phyloP scores from a whole-genome alignment of 2,113 vertebrate species.

The Dicrurus megarhynchus region DNA sequence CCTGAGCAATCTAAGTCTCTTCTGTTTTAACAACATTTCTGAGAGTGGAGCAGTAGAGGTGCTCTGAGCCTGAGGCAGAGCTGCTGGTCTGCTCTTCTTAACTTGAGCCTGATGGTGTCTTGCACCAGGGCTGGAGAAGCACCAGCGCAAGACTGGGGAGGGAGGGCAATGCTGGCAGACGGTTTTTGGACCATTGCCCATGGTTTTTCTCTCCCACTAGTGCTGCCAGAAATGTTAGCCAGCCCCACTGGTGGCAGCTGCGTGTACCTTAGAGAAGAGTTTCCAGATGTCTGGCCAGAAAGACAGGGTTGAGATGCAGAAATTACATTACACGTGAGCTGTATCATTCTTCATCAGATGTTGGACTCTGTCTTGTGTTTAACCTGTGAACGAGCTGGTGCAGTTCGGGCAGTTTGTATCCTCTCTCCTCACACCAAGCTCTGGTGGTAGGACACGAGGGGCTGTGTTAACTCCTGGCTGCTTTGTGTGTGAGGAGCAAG shows the following conservation, averaged over 20 bases:
- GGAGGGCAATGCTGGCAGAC: not conserved
- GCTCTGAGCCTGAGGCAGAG: not conserved
- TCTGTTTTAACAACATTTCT: not conserved
- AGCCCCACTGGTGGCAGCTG: not conserved
- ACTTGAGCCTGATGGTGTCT: fast-evolving
- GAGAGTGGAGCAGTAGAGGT: not conserved
- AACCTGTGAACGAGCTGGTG: not conserved
- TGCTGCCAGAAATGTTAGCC: not conserved
- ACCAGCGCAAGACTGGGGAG: fast-evolving
- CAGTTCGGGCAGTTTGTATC: not conserved
- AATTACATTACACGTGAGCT: not conserved
- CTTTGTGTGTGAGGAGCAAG: not conserved
- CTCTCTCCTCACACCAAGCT: not conserved
- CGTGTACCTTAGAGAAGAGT: not conserved
- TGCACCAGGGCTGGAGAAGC: not conserved
- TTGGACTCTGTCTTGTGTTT: not conserved
- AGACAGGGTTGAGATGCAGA: not conserved
- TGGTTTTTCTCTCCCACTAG: not conserved
- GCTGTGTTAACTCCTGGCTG: not conserved
- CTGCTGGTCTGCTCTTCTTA: not conserved
- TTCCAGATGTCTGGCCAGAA: not conserved
- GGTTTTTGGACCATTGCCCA: not conserved
- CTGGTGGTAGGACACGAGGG: fast-evolving
- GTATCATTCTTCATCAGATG: not conserved
- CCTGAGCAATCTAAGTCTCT: not conserved